A percentile compares a stretch with the other conserved stretches of the same genome.
Conservation (phyloP, 2,888 invertebrate genomes). For the Eremobia ochroleuca region DNA sequence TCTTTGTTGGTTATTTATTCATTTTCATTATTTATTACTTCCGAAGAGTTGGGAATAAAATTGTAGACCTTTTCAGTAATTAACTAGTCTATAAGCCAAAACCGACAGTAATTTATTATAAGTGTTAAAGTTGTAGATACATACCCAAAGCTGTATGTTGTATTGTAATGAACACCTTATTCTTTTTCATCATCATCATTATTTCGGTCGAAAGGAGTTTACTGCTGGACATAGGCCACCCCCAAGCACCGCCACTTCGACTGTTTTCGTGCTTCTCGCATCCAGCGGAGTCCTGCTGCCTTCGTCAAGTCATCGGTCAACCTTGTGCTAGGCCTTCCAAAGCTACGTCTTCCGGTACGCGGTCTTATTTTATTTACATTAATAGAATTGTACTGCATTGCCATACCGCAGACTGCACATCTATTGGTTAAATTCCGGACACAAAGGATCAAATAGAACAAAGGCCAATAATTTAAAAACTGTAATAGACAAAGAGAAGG, state of each 20-base stretch:
- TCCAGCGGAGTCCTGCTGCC: not conserved
- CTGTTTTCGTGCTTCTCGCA: not conserved
- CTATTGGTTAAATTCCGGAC: not conserved
- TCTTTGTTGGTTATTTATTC: slow-evolving; percentile 10
- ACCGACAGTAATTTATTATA: not conserved
- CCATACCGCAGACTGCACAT: not conserved
- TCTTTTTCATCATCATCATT: not conserved
- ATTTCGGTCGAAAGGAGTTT: not conserved
- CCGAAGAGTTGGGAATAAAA: slow-evolving; percentile 18
- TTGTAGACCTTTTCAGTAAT: slow-evolving; percentile 1
- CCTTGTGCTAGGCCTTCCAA: not conserved
- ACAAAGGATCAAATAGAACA: not conserved
- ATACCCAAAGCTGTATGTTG: not conserved
- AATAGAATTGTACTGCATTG: not conserved
- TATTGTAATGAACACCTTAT: not conserved
- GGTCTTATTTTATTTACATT: not conserved
- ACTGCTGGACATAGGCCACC: not conserved
- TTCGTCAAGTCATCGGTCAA: not conserved
- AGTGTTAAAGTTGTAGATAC: not conserved
- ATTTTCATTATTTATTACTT: slow-evolving; percentile 23
- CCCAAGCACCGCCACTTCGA: not conserved
- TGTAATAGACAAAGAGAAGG: slow-evolving; percentile 15
- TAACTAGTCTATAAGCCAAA: not conserved
- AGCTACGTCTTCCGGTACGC: not conserved
- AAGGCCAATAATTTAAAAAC: not conserved